Percentiles rank a stretch among this genome's conserved stretches.
These are phyloP conservation scores for Gymnopithys bicolor DNA, from an alignment of 2,797 vertebrate genomes.

Conservation along the genomic window DNA sequence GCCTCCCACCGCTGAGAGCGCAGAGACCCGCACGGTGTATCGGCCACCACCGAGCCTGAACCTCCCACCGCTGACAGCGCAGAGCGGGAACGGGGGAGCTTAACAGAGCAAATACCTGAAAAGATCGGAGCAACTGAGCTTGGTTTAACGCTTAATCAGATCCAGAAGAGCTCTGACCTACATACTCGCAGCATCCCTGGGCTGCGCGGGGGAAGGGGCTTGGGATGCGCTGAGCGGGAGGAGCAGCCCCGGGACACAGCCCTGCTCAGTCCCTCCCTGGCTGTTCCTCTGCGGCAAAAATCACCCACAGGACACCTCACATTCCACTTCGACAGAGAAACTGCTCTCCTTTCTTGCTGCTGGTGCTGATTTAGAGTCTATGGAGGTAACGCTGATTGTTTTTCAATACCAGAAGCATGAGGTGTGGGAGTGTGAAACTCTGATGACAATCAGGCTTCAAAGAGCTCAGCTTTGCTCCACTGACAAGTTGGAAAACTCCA, in stretches of 20 bases:
- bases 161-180: slow-evolving; percentile 55
- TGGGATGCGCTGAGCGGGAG: rapidly evolving
- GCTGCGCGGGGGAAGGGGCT: background rate
- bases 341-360: background rate
- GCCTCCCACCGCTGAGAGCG: no score
- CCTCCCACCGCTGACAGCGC: background rate
- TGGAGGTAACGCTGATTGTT: background rate
- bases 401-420: background rate
- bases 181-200: background rate
- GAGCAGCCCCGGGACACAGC: background rate
- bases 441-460: background rate
- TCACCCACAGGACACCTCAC: background rate
- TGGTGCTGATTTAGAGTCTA: background rate
- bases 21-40: no score
- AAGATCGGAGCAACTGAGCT: background rate
- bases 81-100: background rate
- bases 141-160: background rate
- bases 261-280: background rate
- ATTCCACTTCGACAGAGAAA: background rate
- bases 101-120: background rate
- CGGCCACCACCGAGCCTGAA: no score
- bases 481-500: rapidly evolving
- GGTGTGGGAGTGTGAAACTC: background rate
- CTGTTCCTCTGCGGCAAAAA: background rate
- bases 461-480: background rate